These are phyloP conservation scores for Noturus placidus DNA, from an alignment of 2,113 vertebrate species.

Conservation along the genomic window DNA sequence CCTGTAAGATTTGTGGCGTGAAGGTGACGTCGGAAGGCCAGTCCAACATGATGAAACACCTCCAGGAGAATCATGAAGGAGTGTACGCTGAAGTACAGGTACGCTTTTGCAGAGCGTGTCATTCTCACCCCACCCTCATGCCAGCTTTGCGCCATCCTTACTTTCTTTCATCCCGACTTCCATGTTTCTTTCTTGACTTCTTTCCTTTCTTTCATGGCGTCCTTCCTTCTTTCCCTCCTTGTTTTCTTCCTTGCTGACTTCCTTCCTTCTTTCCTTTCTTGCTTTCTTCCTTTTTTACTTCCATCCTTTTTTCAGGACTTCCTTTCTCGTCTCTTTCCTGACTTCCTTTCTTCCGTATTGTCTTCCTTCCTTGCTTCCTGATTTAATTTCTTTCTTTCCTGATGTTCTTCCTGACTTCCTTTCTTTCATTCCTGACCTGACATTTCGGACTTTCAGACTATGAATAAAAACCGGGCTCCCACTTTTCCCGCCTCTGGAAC, in stretches of 20 bases:
- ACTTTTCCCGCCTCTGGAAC: background rate
- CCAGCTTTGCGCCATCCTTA: background rate
- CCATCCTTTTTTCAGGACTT: background rate
- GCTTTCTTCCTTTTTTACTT: background rate
- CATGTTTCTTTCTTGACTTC: background rate
- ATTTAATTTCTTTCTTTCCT: no score
- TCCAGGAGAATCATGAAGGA: slow-evolving; percentile 21
- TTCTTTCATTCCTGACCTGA: background rate
- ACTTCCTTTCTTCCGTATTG: background rate
- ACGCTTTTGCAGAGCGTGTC: background rate
- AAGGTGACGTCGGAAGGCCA: slow-evolving; percentile 4
- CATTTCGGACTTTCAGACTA: background rate
- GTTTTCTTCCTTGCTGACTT: background rate
- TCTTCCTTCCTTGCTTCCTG: background rate
- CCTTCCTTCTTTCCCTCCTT: background rate
- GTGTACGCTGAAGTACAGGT: slow-evolving; percentile 17
- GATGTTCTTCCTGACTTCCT: no score
- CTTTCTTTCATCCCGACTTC: background rate
- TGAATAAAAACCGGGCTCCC: background rate
- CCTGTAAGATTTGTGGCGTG: slow-evolving; percentile 28
- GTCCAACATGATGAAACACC: slow-evolving; percentile 28
- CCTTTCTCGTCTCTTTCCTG: background rate
- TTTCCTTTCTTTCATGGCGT: background rate
- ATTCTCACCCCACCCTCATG: background rate
- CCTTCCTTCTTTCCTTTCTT: background rate